A percentile compares a stretch with the other conserved stretches of the same genome.
phyloP scores from a whole-genome alignment of 1,140 invertebrate species.

The Heliothis subflexa region DNA sequence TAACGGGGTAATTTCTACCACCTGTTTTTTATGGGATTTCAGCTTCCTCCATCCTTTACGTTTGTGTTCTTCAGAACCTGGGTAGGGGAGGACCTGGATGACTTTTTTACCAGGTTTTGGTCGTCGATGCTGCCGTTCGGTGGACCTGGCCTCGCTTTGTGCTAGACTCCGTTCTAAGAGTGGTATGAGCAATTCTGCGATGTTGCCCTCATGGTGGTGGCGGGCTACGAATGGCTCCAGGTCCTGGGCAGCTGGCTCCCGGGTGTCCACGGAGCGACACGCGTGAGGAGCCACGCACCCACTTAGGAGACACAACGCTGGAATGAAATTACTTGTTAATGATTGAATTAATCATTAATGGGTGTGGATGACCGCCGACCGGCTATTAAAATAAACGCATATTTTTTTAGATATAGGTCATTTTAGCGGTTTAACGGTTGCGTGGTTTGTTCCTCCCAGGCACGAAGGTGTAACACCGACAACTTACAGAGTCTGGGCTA shows the following conservation, averaged over 20 bases:
- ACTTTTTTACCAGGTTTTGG: neutral
- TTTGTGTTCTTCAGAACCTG: constrained; percentile 8
- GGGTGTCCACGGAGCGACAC: constrained; percentile 8
- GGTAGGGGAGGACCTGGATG: constrained; percentile 10
- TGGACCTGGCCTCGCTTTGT: neutral
- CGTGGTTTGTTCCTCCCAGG: neutral
- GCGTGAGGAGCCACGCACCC: neutral
- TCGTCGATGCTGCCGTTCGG: neutral
- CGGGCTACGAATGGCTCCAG: constrained; percentile 11
- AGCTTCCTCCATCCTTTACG: constrained; percentile 10
- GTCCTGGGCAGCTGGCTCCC: neutral
- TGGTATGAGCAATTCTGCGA: constrained; percentile 26
- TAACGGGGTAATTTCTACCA: constrained; percentile 30
- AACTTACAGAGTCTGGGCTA: no score
- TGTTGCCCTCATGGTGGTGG: constrained; percentile 26
- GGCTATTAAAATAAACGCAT: no score
- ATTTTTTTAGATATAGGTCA: neutral
- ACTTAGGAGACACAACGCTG: constrained; percentile 12
- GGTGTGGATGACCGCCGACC: no score
- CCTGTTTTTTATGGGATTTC: constrained; percentile 26
- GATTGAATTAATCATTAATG: neutral
- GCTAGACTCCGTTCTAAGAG: constrained; percentile 26
- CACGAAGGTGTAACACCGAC: no score
- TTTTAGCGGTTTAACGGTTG: neutral
- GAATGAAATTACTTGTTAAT: neutral